Evolutionary conservation across 2,888 invertebrate genomes (phyloP).

Genomic region (Copidosoma aretas): DNA sequence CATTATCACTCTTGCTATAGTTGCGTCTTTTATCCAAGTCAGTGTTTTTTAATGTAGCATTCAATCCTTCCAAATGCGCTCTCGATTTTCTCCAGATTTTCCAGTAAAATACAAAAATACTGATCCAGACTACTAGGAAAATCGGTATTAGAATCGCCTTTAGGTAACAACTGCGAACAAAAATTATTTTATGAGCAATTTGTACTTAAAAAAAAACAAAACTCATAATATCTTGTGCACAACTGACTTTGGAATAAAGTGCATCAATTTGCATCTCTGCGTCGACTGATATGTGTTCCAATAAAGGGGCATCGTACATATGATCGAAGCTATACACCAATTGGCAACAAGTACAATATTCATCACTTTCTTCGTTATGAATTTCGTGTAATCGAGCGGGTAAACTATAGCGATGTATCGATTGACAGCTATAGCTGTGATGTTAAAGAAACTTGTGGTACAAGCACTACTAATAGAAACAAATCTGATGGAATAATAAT

Average conservation of each 20-base stretch:
- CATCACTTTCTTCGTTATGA: constrained; percentile 75
- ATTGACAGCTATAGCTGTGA: constrained; percentile 80
- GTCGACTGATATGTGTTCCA: constrained; percentile 77
- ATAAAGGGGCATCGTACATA: constrained; percentile 76
- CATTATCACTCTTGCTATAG: too few relatives aligned
- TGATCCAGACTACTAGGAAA: too few relatives aligned
- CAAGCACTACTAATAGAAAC: constrained; percentile 78
- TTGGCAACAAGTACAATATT: constrained; percentile 70
- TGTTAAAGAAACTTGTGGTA: constrained; percentile 79
- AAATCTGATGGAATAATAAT: constrained; percentile 68
- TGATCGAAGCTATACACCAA: constrained; percentile 72
- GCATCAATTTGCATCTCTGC: constrained; percentile 63
- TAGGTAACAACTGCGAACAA: too few relatives aligned
- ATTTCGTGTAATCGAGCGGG: constrained; percentile 76
- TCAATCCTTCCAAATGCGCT: too few relatives aligned
- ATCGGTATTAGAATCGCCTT: too few relatives aligned
- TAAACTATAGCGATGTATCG: constrained; percentile 80
- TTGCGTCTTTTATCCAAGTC: too few relatives aligned
- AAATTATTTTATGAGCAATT: too few relatives aligned
- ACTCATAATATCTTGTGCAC: too few relatives aligned
- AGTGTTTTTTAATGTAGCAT: too few relatives aligned
- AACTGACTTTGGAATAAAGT: constrained; percentile 51
- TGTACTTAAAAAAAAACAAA: too few relatives aligned
- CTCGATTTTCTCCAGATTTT: too few relatives aligned
- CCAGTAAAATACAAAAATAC: too few relatives aligned